phyloP scores from a whole-genome alignment of 1,140 invertebrate genomes.

The Lucilia cuprina region DNA sequence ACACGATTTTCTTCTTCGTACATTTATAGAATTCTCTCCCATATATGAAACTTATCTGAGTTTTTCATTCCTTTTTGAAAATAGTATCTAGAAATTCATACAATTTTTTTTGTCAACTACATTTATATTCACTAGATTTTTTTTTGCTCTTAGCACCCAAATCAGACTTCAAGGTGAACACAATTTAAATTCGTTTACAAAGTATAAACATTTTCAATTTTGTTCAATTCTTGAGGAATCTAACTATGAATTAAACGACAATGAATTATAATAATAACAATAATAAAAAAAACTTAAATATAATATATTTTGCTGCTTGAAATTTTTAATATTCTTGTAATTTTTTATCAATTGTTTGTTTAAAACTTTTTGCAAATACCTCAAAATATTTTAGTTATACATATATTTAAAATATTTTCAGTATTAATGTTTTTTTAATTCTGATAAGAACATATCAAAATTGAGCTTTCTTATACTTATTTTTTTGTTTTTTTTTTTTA shows the following conservation, averaged over 20 bases:
- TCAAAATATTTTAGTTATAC: not conserved
- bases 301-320: not conserved
- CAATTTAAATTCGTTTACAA: slow-evolving; percentile 24
- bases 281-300: not conserved
- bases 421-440: not conserved
- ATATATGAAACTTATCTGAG: not conserved
- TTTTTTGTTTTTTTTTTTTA: no score
- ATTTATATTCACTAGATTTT: not conserved
- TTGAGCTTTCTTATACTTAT: no score
- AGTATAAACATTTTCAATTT: not conserved
- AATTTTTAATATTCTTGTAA: not conserved
- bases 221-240: not conserved
- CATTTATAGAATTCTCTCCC: not conserved
- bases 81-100: not conserved
- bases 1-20: no score
- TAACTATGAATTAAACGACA: no score
- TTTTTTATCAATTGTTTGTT: not conserved
- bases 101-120: not conserved
- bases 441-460: not conserved
- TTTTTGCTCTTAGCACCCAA: not conserved
- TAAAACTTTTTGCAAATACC: not conserved
- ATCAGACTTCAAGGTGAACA: slow-evolving; percentile 31
- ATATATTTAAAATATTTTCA: not conserved
- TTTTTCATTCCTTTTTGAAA: slow-evolving; percentile 12
- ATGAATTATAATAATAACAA: not conserved